Conservation (phyloP, 37 sponge, comb jelly and placozoan genomes). For the Crambe crambe region DNA sequence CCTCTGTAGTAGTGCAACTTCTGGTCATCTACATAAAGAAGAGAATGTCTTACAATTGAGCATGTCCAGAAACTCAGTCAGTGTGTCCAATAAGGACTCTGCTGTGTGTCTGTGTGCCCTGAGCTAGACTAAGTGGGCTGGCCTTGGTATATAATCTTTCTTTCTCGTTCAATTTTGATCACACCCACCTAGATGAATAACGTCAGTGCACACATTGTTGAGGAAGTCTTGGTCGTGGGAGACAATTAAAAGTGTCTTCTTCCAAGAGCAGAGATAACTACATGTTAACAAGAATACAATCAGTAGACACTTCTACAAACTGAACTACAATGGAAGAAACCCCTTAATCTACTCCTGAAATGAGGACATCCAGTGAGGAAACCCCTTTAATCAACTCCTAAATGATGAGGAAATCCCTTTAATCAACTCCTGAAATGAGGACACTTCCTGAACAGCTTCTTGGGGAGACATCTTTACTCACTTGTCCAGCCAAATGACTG, state of each 20-base stretch:
- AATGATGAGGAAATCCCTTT: background rate
- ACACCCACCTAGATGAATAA: constrained; percentile 87
- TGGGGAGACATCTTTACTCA: no score
- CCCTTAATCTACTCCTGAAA: background rate
- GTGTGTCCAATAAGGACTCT: no score
- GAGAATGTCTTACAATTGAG: no score
- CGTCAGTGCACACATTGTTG: constrained; percentile 96
- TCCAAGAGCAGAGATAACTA: constrained; percentile 96
- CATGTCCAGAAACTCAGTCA: no score
- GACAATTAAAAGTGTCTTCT: constrained; percentile 97
- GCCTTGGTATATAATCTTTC: no score
- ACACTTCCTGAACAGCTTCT: no score
- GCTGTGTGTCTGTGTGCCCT: no score
- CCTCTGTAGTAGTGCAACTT: constrained; percentile 97
- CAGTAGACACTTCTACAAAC: background rate
- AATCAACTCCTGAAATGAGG: background rate
- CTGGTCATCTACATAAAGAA: constrained; percentile 65
- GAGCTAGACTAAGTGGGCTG: no score
- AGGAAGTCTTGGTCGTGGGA: constrained; percentile 99
- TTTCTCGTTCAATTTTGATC: no score
- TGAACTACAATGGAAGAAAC: no score
- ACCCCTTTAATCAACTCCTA: background rate
- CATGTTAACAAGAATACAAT: background rate
- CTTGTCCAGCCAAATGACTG: constrained; percentile 99
- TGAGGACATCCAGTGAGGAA: background rate